These are phyloP conservation scores for Rana temporaria DNA, from an alignment of 2,113 vertebrate species.

Conservation along the genomic window DNA sequence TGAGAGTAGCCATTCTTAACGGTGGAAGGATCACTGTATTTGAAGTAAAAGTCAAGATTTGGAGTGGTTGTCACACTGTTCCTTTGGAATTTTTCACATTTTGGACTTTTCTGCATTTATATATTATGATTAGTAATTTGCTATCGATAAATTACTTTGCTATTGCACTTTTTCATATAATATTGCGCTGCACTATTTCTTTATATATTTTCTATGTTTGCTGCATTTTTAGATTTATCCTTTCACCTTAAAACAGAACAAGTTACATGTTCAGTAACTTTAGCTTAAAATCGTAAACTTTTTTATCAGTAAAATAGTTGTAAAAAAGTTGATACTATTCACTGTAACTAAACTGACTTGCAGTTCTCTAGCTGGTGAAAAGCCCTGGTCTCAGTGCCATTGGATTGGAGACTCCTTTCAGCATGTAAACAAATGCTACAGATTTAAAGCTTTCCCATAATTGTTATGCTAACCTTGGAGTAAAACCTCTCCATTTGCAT, in stretches of 20 bases:
- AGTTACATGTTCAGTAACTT: neutral
- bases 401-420: conserved; percentile 87
- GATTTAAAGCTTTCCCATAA: conserved; percentile 98
- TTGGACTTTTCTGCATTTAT: too few relatives aligned
- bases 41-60: too few relatives aligned
- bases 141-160: too few relatives aligned
- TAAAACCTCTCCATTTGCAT: conserved; percentile 96
- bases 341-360: conserved; percentile 88
- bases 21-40: too few relatives aligned
- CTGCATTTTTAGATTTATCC: neutral
- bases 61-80: too few relatives aligned
- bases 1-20: too few relatives aligned
- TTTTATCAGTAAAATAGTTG: conserved; percentile 59
- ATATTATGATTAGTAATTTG: too few relatives aligned
- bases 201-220: neutral
- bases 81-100: too few relatives aligned
- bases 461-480: conserved; percentile 99
- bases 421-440: conserved; percentile 94
- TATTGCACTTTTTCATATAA: too few relatives aligned
- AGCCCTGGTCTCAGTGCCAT: conserved; percentile 76
- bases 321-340: conserved; percentile 80
- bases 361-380: conserved; percentile 83
- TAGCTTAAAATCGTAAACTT: neutral
- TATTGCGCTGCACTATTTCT: too few relatives aligned
- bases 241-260: neutral